phyloP scores from a whole-genome alignment of 2,113 vertebrate genomes.

The Hippocampus mohnikei region DNA sequence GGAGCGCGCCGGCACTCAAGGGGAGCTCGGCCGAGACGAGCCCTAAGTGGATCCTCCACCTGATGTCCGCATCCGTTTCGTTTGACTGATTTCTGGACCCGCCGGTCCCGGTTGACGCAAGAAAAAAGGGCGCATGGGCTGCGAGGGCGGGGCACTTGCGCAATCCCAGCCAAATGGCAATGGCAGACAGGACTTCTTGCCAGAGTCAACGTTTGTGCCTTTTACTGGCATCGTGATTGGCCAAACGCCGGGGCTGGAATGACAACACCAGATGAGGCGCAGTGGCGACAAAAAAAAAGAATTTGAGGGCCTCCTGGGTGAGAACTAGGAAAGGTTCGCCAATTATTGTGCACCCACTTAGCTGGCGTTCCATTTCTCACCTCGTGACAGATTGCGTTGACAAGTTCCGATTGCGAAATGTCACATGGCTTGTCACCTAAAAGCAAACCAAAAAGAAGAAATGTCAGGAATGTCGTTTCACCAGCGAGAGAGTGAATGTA shows the following conservation, averaged over 20 bases:
- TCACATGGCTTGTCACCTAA: slow-evolving; percentile 47
- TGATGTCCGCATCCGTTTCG: slow-evolving; percentile 74
- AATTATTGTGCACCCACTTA: slow-evolving; percentile 31
- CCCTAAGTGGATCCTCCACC: slow-evolving; percentile 72
- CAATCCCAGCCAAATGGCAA: slow-evolving; percentile 43
- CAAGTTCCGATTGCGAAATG: slow-evolving; percentile 66
- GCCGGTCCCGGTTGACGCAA: slow-evolving; percentile 51
- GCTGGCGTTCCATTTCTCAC: slow-evolving; percentile 41
- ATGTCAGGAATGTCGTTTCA: slow-evolving; percentile 9
- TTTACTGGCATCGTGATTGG: background rate
- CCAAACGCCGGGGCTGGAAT: background rate
- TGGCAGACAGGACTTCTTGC: slow-evolving; percentile 9
- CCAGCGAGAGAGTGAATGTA: slow-evolving; percentile 33
- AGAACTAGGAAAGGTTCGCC: slow-evolving; percentile 18
- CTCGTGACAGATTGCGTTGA: slow-evolving; percentile 31
- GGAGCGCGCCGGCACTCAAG: slow-evolving; percentile 64
- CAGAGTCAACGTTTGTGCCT: background rate
- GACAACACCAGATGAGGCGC: background rate
- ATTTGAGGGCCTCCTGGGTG: slow-evolving; percentile 3
- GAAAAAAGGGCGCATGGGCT: slow-evolving; percentile 9
- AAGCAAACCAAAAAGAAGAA: slow-evolving; percentile 32
- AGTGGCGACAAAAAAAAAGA: background rate
- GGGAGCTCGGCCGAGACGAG: slow-evolving; percentile 67
- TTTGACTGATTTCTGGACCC: slow-evolving; percentile 68
- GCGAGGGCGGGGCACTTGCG: slow-evolving; percentile 34